Percentiles rank a stretch among this genome's conserved stretches.
Evolutionary conservation across 2,888 invertebrate species (phyloP).

Genomic region (Drosophila parthenogenetica): DNA sequence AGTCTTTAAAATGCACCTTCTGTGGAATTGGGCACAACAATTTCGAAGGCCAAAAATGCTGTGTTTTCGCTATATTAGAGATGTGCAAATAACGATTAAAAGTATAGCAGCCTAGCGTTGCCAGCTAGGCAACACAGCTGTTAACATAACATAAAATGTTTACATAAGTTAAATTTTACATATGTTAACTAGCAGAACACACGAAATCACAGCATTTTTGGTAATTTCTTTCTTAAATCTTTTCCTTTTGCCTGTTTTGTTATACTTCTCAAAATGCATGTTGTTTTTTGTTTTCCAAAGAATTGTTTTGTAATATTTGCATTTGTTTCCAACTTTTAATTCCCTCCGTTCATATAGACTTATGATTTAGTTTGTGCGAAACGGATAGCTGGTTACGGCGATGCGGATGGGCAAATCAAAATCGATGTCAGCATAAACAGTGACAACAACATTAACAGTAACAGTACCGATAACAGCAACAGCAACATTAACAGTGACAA

Average conservation of each 20-base stretch:
- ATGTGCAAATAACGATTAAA: not conserved
- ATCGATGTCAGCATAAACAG: conserved; percentile 35
- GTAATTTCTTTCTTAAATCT: no score
- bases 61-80: not conserved
- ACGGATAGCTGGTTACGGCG: conserved; percentile 76
- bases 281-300: conserved; percentile 23
- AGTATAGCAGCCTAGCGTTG: no score
- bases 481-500: conserved; percentile 17
- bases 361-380: conserved; percentile 81
- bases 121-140: no score
- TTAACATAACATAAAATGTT: no score
- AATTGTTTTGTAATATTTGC: conserved; percentile 66
- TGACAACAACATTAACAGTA: conserved; percentile 15
- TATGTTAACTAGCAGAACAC: no score
- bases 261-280: conserved; percentile 12
- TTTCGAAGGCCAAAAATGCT: conserved; percentile 2
- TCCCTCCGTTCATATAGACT: conserved; percentile 72
- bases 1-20: not conserved
- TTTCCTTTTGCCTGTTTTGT: no score
- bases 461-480: conserved; percentile 13
- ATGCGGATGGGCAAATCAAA: conserved; percentile 55
- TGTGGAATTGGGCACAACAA: conserved; percentile 1
- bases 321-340: conserved; percentile 74
- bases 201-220: no score
- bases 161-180: no score